phyloP scores from a whole-genome alignment of 2,797 vertebrate species.

The Hoplostethus mediterraneus region DNA sequence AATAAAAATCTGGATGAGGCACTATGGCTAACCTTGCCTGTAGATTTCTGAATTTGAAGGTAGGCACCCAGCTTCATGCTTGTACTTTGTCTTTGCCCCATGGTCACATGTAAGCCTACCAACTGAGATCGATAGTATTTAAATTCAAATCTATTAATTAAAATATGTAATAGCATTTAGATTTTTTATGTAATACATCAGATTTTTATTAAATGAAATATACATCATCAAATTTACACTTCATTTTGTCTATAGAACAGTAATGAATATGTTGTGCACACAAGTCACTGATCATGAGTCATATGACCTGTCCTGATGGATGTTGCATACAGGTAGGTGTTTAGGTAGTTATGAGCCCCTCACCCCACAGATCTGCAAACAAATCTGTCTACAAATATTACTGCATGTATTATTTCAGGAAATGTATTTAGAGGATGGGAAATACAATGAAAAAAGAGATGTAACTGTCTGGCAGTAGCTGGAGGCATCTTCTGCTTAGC shows the following conservation, averaged over 20 bases:
- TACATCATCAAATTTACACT: too few species aligned
- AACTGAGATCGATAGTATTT: too few species aligned
- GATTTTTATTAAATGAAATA: too few species aligned
- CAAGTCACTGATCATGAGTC: constrained; percentile 7
- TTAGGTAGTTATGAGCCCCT: constrained; percentile 6
- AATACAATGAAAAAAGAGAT: constrained; percentile 12
- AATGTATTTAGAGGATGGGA: constrained; percentile 1
- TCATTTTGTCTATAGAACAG: too few species aligned
- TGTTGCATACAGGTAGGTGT: constrained; percentile 1
- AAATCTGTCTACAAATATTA: constrained; percentile 14
- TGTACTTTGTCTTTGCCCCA: neutral
- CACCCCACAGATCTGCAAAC: neutral
- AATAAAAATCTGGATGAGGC: neutral
- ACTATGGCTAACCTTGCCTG: constrained; percentile 2
- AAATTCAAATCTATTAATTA: too few species aligned
- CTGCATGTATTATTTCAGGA: neutral
- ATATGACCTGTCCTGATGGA: neutral
- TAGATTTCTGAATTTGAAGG: neutral
- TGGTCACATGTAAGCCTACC: too few species aligned
- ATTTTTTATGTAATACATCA: too few species aligned
- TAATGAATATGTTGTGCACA: neutral
- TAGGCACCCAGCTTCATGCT: neutral
- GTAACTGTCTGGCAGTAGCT: neutral
- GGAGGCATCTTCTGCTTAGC: constrained; percentile 20
- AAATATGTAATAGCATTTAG: too few species aligned